Evolutionary conservation across 2,113 vertebrate species (phyloP).

Genomic region (Stegastes partitus): DNA sequence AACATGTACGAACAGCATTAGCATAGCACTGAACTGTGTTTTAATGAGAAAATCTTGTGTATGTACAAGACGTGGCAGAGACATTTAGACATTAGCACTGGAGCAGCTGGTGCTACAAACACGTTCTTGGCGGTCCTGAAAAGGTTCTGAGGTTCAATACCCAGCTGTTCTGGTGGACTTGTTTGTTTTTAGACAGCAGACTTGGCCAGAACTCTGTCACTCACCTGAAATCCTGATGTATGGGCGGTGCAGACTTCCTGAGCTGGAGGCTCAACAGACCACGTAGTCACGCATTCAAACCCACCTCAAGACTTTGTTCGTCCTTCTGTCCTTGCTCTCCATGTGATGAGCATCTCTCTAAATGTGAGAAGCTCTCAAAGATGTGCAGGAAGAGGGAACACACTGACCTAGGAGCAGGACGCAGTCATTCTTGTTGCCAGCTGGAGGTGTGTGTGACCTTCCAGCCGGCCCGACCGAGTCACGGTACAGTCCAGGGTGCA

Average conservation of each 20-base stretch:
- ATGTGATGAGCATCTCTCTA: neutral
- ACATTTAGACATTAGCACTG: neutral
- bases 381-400: slow-evolving; percentile 2
- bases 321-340: neutral
- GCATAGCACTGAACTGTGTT: no score
- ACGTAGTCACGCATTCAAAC: neutral
- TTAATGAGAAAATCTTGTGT: no score
- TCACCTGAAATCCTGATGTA: slow-evolving; percentile 57
- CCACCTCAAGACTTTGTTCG: neutral
- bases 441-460: slow-evolving; percentile 58
- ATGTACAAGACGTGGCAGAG: neutral
- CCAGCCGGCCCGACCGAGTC: slow-evolving; percentile 37
- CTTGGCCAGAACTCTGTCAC: slow-evolving; percentile 13
- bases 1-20: no score
- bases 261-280: neutral
- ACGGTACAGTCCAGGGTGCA: slow-evolving; percentile 20
- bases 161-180: neutral
- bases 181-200: slow-evolving; percentile 40
- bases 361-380: neutral
- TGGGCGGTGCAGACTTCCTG: slow-evolving; percentile 3
- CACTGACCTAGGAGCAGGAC: slow-evolving; percentile 19
- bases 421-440: slow-evolving; percentile 44
- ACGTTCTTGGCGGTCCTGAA: neutral
- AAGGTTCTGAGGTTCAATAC: neutral
- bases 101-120: neutral